Conservation (phyloP, 2,797 vertebrate genomes). For the Nothura maculosa region DNA sequence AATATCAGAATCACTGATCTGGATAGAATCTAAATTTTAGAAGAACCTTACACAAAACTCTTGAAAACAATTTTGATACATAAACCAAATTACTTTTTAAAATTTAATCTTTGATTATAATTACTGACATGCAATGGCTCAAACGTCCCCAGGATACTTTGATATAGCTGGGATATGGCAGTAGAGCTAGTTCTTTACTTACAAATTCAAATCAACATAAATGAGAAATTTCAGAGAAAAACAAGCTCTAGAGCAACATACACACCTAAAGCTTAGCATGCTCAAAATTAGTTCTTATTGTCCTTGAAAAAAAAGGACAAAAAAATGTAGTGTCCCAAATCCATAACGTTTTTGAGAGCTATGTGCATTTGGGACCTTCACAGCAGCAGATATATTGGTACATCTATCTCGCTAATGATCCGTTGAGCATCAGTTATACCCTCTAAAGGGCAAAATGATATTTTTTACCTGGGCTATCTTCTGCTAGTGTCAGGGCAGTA, state of each 20-base stretch:
- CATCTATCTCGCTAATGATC: constrained; percentile 65
- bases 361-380: constrained; percentile 58
- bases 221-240: constrained; percentile 8
- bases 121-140: background rate
- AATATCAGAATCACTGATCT: constrained; percentile 38
- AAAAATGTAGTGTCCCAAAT: background rate
- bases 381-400: constrained; percentile 62
- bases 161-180: background rate
- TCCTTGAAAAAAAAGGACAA: constrained; percentile 39
- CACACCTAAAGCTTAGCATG: background rate
- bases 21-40: constrained; percentile 32
- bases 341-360: constrained; percentile 46
- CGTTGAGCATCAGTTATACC: constrained; percentile 58
- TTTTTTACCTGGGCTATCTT: constrained; percentile 4
- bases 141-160: background rate
- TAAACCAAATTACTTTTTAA: background rate
- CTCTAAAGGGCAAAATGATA: constrained; percentile 41
- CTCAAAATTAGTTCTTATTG: constrained; percentile 21
- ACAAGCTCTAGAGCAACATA: background rate
- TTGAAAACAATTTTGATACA: background rate
- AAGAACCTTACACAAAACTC: background rate
- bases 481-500: background rate
- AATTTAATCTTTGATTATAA: constrained; percentile 7
- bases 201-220: background rate
- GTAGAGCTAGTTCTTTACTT: constrained; percentile 27